A percentile compares a stretch with the other conserved stretches of the same genome.
phyloP scores from a whole-genome alignment of 1,140 invertebrate genomes.

The Pseudomyrmex cubaensis region DNA sequence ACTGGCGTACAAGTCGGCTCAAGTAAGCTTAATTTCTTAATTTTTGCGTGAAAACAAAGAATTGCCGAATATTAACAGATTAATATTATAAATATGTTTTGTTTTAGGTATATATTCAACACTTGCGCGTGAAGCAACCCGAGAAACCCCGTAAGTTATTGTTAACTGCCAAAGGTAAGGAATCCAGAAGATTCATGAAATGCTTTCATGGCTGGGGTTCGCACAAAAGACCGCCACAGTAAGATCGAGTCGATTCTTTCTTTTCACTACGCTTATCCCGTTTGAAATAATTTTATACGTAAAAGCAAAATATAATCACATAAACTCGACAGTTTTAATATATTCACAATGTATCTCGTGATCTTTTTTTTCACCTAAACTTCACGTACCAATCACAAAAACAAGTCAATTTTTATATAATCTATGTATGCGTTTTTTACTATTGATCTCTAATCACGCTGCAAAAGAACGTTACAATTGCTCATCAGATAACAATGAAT shows the following conservation, averaged over 20 bases:
- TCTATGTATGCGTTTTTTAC: conserved; percentile 11
- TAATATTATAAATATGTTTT: conserved; percentile 5
- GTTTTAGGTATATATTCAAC: conserved; percentile 97
- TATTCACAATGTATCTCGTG: not conserved
- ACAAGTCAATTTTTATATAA: conserved; percentile 37
- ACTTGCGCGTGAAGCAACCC: conserved; percentile 97
- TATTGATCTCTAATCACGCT: not conserved
- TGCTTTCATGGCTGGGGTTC: conserved; percentile 99
- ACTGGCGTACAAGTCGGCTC: conserved; percentile 98
- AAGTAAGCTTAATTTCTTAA: conserved; percentile 87
- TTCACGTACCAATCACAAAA: conserved; percentile 13
- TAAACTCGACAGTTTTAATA: conserved; percentile 37
- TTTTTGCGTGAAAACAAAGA: not conserved
- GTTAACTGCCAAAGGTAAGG: conserved; percentile 98
- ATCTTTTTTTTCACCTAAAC: conserved; percentile 4
- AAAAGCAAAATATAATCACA: conserved; percentile 11
- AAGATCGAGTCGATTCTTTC: conserved; percentile 41
- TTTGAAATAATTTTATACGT: conserved; percentile 29
- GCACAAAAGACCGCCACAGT: conserved; percentile 88
- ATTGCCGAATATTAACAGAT: not conserved
- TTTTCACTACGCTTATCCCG: conserved; percentile 26
- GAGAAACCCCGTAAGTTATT: conserved; percentile 96
- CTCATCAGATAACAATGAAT: conserved; percentile 25
- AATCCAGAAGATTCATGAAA: conserved; percentile 97
- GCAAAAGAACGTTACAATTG: conserved; percentile 19